phyloP scores from a whole-genome alignment of 1,140 invertebrate species.

The Zaprionus gabonicus region DNA sequence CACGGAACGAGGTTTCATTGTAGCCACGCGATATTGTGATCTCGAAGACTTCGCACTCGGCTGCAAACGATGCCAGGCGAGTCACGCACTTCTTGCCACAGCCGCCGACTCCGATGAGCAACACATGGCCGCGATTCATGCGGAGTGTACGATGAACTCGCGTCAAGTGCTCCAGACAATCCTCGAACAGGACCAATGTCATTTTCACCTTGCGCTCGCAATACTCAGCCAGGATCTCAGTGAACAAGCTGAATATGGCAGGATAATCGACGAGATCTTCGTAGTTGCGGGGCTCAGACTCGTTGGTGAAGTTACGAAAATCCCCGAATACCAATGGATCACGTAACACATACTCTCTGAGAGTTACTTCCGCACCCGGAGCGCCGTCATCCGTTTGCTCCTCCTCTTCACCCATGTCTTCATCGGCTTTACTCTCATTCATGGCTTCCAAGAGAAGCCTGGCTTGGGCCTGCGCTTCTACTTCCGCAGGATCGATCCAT shows the following conservation, averaged over 20 bases:
- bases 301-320: slow-evolving; percentile 92
- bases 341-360: slow-evolving; percentile 86
- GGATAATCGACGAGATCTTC: slow-evolving; percentile 96
- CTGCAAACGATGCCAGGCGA: slow-evolving; percentile 90
- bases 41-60: slow-evolving; percentile 91
- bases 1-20: slow-evolving; percentile 91
- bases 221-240: slow-evolving; percentile 95
- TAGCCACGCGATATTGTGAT: slow-evolving; percentile 93
- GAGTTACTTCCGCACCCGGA: slow-evolving; percentile 44
- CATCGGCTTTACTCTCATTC: slow-evolving; percentile 27
- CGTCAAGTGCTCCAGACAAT: slow-evolving; percentile 94
- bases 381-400: slow-evolving; percentile 47
- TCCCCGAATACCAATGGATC: slow-evolving; percentile 95
- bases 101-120: slow-evolving; percentile 94
- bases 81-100: slow-evolving; percentile 92
- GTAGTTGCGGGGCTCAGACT: slow-evolving; percentile 91
- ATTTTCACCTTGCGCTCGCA: slow-evolving; percentile 90
- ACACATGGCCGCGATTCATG: slow-evolving; percentile 92
- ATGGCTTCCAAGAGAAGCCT: slow-evolving; percentile 51
- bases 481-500: slow-evolving; percentile 63
- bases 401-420: slow-evolving; percentile 64
- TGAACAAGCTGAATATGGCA: slow-evolving; percentile 92
- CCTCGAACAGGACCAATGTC: slow-evolving; percentile 94
- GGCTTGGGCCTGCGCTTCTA: slow-evolving; percentile 64
- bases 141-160: slow-evolving; percentile 92